Conservation (phyloP, 1,140 invertebrate species). For the Schmidtea mediterranea region DNA sequence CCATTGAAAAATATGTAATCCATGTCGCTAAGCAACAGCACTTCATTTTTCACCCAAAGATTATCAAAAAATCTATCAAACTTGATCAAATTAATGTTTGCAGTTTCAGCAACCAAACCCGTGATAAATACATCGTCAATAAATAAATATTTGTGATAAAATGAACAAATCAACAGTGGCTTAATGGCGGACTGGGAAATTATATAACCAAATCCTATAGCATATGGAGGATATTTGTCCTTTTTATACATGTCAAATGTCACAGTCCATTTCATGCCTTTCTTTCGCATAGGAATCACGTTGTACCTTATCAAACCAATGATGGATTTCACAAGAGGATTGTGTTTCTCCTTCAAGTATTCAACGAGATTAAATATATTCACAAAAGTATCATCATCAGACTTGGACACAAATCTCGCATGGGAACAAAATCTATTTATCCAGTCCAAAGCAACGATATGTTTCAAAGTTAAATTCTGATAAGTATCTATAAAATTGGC, state of each 20-base stretch:
- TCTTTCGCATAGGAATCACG: constrained; percentile 9
- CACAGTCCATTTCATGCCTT: neutral
- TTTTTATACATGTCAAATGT: neutral
- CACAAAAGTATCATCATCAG: constrained; percentile 32
- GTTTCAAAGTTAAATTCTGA: constrained; percentile 58
- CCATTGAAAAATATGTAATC: no score
- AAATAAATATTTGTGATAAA: neutral
- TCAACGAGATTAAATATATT: constrained; percentile 14
- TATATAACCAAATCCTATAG: constrained; percentile 6
- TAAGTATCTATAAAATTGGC: constrained; percentile 49
- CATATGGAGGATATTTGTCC: constrained; percentile 6
- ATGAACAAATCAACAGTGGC: neutral
- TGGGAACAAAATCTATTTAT: constrained; percentile 35
- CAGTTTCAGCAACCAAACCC: neutral
- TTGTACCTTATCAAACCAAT: constrained; percentile 8
- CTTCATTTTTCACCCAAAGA: no score
- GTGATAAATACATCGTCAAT: constrained; percentile 1
- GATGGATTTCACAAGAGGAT: neutral
- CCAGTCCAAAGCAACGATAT: constrained; percentile 55
- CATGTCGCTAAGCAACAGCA: no score
- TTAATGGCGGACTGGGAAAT: constrained; percentile 1
- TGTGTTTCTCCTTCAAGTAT: constrained; percentile 2
- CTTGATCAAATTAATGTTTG: no score
- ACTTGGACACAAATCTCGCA: constrained; percentile 30
- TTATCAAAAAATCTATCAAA: no score